Percentiles rank a stretch among this genome's conserved stretches.
These are phyloP conservation scores for Maniola jurtina DNA, from an alignment of 1,140 invertebrate genomes.

Conservation along the genomic window DNA sequence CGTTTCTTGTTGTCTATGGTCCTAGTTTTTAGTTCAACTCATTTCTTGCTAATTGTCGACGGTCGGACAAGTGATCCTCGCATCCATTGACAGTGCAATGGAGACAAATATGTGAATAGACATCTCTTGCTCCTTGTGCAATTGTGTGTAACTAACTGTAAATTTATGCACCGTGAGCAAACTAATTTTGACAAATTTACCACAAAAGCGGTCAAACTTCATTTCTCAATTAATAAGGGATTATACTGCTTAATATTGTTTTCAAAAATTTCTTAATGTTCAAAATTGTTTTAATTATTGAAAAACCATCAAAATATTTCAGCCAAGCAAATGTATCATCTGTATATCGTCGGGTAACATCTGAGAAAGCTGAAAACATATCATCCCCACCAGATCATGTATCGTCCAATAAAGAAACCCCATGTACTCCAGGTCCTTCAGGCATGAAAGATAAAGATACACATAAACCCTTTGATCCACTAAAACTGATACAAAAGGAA, in stretches of 20 bases:
- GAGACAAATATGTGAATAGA: too few species aligned
- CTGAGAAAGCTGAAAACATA: constrained; percentile 31
- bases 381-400: neutral
- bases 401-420: neutral
- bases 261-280: constrained; percentile 3
- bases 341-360: constrained; percentile 44
- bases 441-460: constrained; percentile 21
- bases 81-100: too few species aligned
- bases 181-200: too few species aligned
- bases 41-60: too few species aligned
- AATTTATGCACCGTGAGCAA: too few species aligned
- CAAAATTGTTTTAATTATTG: neutral
- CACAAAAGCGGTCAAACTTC: too few species aligned
- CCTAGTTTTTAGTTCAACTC: too few species aligned
- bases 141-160: too few species aligned
- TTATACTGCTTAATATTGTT: neutral
- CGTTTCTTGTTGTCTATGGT: too few species aligned
- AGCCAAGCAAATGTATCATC: constrained; percentile 82
- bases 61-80: too few species aligned
- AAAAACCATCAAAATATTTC: constrained; percentile 27
- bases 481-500: constrained; percentile 46
- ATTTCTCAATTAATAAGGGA: too few species aligned
- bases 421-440: constrained; percentile 34
- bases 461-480: constrained; percentile 39
- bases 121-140: too few species aligned